phyloP scores from a whole-genome alignment of 2,113 vertebrate genomes.

The Cyrtonyx montezumae region DNA sequence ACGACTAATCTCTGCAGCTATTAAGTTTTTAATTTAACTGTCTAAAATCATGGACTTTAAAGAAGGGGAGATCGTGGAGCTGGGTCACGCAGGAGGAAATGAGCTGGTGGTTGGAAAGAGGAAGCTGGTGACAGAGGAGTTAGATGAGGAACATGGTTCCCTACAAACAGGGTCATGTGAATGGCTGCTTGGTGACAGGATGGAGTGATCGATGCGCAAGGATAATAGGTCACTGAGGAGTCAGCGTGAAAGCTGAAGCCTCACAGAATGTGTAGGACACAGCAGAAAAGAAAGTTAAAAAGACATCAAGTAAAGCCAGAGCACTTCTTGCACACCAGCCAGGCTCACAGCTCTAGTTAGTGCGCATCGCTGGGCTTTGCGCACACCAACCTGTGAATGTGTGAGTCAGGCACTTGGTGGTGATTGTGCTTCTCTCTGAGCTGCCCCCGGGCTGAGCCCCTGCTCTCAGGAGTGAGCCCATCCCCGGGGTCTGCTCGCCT shows the following conservation, averaged over 20 bases:
- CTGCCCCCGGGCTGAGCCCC: neutral
- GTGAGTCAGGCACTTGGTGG: neutral
- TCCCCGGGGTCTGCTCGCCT: accelerated
- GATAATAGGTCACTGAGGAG: conserved; percentile 14
- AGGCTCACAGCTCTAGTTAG: accelerated
- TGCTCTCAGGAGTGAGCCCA: neutral
- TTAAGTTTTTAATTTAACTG: neutral
- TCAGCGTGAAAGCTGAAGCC: conserved; percentile 18
- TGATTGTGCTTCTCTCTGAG: neutral
- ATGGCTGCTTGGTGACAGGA: conserved; percentile 22
- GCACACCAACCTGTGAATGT: neutral
- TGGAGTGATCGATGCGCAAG: neutral
- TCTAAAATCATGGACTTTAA: neutral
- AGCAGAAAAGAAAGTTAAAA: neutral
- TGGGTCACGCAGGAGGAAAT: neutral
- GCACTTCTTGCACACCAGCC: neutral
- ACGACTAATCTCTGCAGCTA: neutral
- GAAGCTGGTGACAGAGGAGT: neutral
- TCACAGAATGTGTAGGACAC: neutral
- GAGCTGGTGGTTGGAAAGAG: neutral
- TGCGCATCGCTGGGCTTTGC: neutral
- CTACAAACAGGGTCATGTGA: conserved; percentile 7
- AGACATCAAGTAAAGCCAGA: neutral
- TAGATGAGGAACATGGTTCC: neutral
- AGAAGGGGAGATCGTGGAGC: neutral